Conservation (phyloP, 1,140 invertebrate species). For the Diorhabda sublineata region DNA sequence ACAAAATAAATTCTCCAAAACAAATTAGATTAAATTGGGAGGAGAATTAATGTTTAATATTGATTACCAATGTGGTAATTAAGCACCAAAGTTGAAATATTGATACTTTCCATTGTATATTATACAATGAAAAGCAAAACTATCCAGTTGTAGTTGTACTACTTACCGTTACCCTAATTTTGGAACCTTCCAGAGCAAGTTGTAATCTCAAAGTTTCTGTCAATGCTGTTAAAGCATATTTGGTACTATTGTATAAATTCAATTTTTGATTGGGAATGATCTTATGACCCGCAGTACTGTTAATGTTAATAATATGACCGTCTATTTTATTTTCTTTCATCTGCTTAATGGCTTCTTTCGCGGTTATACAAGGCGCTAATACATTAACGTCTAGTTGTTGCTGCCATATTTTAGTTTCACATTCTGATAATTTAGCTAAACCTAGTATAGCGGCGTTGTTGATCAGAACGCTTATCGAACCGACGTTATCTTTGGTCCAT, state of each 20-base stretch:
- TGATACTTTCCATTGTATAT: too few relatives aligned
- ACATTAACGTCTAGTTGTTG: slow-evolving; percentile 30
- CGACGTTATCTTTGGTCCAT: slow-evolving; percentile 57
- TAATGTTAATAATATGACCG: slow-evolving; percentile 65
- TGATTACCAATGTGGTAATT: too few relatives aligned
- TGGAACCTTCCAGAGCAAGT: slow-evolving; percentile 41
- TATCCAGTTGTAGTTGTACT: neutral
- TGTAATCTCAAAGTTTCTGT: slow-evolving; percentile 54
- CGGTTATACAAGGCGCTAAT: slow-evolving; percentile 60
- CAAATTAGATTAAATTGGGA: too few relatives aligned
- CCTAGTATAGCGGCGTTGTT: slow-evolving; percentile 63
- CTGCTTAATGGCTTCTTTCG: slow-evolving; percentile 56
- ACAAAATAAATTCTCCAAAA: too few relatives aligned
- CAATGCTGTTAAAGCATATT: slow-evolving; percentile 54
- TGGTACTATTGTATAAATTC: slow-evolving; percentile 53
- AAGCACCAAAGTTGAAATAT: too few relatives aligned
- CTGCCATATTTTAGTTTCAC: slow-evolving; percentile 14
- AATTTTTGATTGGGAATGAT: slow-evolving; percentile 13
- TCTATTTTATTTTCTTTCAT: slow-evolving; percentile 58
- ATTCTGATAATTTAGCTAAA: slow-evolving; percentile 34
- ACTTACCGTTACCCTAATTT: slow-evolving; percentile 50
- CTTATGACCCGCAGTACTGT: slow-evolving; percentile 50
- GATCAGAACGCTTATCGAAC: slow-evolving; percentile 65
- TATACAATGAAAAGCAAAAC: too few relatives aligned
- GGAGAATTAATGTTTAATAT: too few relatives aligned